A percentile compares a stretch with the other conserved stretches of the same genome.
phyloP scores from a whole-genome alignment of 2,888 invertebrate species.

The Acrobasis consociella region DNA sequence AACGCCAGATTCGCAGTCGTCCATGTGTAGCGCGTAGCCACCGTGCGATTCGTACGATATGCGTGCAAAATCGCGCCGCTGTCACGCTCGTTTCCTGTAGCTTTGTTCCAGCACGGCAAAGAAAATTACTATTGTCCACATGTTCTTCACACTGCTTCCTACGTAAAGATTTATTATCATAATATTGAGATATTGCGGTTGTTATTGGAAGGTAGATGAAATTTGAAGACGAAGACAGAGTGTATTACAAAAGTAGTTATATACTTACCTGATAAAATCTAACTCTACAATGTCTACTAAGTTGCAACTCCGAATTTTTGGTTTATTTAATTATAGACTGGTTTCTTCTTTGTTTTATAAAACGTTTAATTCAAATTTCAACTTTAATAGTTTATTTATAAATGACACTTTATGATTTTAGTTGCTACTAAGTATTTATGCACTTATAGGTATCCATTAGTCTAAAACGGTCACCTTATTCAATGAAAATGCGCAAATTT shows the following conservation, averaged over 20 bases:
- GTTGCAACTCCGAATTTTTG: too few species aligned
- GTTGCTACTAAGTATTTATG: neutral
- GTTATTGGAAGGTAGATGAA: neutral
- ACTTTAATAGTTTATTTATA: too few species aligned
- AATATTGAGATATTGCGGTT: slow-evolving; percentile 10
- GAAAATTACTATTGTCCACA: slow-evolving; percentile 5
- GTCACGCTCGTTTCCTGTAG: slow-evolving; percentile 31
- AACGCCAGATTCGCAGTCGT: slow-evolving; percentile 27
- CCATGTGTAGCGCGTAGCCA: slow-evolving; percentile 34
- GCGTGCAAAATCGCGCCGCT: slow-evolving; percentile 50
- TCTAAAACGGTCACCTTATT: neutral
- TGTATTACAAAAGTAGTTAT: too few species aligned
- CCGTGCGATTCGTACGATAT: slow-evolving; percentile 45
- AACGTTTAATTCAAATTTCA: too few species aligned
- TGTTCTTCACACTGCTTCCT: slow-evolving; percentile 7
- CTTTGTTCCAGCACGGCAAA: slow-evolving; percentile 9
- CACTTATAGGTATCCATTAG: neutral
- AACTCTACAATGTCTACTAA: too few species aligned
- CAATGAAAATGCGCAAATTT: neutral
- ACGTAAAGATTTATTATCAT: slow-evolving; percentile 23
- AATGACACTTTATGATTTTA: neutral
- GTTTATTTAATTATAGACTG: too few species aligned
- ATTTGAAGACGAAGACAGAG: too few species aligned
- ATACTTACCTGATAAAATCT: too few species aligned
- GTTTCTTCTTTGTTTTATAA: too few species aligned